Base-by-base conservation (phyloP, 1,140 invertebrate species). In the Bombus polaris region DNA sequence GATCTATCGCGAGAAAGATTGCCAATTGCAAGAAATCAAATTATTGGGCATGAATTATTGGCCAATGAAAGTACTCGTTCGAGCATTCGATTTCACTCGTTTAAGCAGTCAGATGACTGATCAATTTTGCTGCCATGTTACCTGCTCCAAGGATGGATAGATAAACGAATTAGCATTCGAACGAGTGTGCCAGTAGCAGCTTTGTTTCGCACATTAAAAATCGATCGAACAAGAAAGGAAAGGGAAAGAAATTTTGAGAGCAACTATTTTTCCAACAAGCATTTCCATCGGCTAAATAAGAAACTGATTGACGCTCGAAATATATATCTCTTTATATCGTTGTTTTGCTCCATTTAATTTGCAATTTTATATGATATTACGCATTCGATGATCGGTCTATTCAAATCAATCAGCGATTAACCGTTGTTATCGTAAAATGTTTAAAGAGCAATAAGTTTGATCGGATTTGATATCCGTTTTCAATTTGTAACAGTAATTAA, bases 1-100 rank as follows among this genome's bases (percentile, higher is more conserved):
- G 3, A 28, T n/a, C 13, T 15, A 37, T 22, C 6, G 15, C 13
- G n/a, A 32, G 37, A 73, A 12, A 47, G 18, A 65, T 65, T 42
- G 75, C n/a, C 57, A 78, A 78, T 78, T 25, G 65, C 28, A 39
- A 44, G 62, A 32, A 62, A 78, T 42, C 28, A 28, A 65, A 77
- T 77, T 77, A 77, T n/a, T n/a, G n/a, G 59, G 65, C 28, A 25
- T 65, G 57, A 42, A 78, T 78, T 78, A 65, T 39, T 53, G 47
- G 1, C 18, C 47, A 8, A 53, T 53, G 47, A 53, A 53, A 65
- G 25, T 39, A 78, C 39, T 42, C 37, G 57, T 42, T 35, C 75
- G 37, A 39, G 35, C 37, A 13, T 42, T 42, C 59, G 15, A 78
- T 65, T 78, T 65, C 75, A 78, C n/a, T 32, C 59, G 59, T 65